A percentile compares a stretch with the other conserved stretches of the same genome.
These are phyloP conservation scores for Rhamphomyia laevipes DNA, from an alignment of 2,888 invertebrate species.

Conservation along the genomic window DNA sequence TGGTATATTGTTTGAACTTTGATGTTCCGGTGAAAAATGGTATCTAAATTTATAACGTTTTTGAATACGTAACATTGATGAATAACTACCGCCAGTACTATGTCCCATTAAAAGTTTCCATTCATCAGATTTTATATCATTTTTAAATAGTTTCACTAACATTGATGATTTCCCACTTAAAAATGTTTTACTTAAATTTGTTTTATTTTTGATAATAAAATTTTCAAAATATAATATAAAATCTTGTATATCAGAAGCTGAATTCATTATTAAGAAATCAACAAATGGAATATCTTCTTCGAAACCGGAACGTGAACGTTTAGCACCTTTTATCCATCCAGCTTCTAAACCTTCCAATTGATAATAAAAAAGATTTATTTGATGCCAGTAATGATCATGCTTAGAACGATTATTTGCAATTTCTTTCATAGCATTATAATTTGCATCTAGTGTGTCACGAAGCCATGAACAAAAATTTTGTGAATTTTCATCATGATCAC, in stretches of 20 bases:
- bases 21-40: slow-evolving; percentile 43
- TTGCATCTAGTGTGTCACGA: slow-evolving; percentile 43
- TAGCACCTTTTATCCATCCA: slow-evolving; percentile 60
- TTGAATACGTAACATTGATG: slow-evolving; percentile 69
- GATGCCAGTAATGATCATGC: slow-evolving; percentile 66
- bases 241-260: slow-evolving; percentile 62
- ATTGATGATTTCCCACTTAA: slow-evolving; percentile 40
- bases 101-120: slow-evolving; percentile 61
- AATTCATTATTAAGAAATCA: slow-evolving; percentile 63
- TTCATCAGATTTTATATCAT: slow-evolving; percentile 16
- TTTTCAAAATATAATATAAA: slow-evolving; percentile 35
- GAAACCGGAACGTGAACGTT: slow-evolving; percentile 48
- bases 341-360: slow-evolving; percentile 68
- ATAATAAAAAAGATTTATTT: slow-evolving; percentile 61
- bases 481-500: slow-evolving; percentile 32
- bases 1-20: slow-evolving; percentile 44
- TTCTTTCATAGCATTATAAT: slow-evolving; percentile 53
- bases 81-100: slow-evolving; percentile 68
- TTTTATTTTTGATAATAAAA: slow-evolving; percentile 26
- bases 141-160: slow-evolving; percentile 29
- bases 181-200: slow-evolving; percentile 47
- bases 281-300: slow-evolving; percentile 48
- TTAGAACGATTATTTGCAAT: slow-evolving; percentile 49
- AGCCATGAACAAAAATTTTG: slow-evolving; percentile 36
- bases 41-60: slow-evolving; percentile 76